phyloP scores from a whole-genome alignment of 2,113 vertebrate species.

The Caretta caretta region DNA sequence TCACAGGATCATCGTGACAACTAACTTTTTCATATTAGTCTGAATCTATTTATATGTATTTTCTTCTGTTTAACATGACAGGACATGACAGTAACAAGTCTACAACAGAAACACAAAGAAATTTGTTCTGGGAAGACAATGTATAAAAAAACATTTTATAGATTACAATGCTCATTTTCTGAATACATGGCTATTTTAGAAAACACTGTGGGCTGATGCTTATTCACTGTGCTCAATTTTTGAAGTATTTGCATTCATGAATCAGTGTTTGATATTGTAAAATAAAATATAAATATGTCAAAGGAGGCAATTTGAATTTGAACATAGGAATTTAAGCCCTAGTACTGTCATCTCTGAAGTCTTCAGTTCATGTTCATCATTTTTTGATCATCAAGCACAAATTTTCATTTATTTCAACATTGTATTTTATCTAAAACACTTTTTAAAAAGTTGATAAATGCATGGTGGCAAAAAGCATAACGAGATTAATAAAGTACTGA shows the following conservation, averaged over 20 bases:
- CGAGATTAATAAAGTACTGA: not conserved
- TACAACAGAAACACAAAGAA: not conserved
- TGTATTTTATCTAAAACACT: not conserved
- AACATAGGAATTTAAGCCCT: slow-evolving; percentile 31
- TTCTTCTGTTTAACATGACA: not conserved
- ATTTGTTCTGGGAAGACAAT: not conserved
- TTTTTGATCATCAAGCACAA: not conserved
- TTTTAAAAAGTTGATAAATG: not conserved
- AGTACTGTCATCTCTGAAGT: not conserved
- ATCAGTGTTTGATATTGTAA: slow-evolving; percentile 10
- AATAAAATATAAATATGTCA: slow-evolving; percentile 42
- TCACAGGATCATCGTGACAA: not conserved
- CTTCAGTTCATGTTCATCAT: slow-evolving; percentile 7
- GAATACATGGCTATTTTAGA: not conserved
- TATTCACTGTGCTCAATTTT: slow-evolving; percentile 36
- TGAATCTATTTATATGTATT: not conserved
- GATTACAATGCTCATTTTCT: not conserved
- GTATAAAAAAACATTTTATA: slow-evolving; percentile 20
- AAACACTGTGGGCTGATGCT: not conserved
- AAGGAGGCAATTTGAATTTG: slow-evolving; percentile 10
- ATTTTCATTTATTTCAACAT: not conserved
- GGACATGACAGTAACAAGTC: not conserved
- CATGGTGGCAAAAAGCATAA: not conserved
- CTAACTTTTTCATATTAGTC: not conserved
- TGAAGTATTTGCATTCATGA: slow-evolving; percentile 23